phyloP scores from a whole-genome alignment of 2,113 vertebrate species.

The Lynx canadensis region DNA sequence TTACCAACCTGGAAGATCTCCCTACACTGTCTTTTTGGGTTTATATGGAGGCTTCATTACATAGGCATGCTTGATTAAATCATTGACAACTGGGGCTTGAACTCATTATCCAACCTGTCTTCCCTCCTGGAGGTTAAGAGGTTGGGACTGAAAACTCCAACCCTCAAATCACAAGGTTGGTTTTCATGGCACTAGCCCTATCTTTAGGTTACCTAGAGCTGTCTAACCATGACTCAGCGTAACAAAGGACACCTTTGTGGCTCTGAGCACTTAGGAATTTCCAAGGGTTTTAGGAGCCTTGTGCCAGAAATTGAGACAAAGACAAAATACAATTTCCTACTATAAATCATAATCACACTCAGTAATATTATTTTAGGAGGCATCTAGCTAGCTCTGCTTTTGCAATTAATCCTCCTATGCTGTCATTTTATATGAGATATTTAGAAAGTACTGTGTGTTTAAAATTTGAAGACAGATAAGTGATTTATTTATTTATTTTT shows the following conservation, averaged over 20 bases:
- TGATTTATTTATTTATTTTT: neutral
- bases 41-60: neutral
- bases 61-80: neutral
- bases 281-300: neutral
- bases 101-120: neutral
- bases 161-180: neutral
- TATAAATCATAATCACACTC: neutral
- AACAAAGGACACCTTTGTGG: neutral
- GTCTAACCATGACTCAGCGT: neutral
- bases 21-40: neutral
- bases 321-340: neutral
- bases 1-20: neutral
- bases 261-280: neutral
- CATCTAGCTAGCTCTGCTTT: neutral
- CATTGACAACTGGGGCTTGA: neutral
- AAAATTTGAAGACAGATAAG: constrained; percentile 5
- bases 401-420: constrained; percentile 35
- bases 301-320: neutral
- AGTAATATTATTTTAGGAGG: constrained; percentile 15
- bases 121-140: neutral
- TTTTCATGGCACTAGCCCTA: no score
- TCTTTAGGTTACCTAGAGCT: neutral
- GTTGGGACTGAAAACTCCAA: neutral
- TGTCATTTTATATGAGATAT: neutral
- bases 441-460: neutral